Percentiles rank a stretch among this genome's conserved stretches.
phyloP scores from a whole-genome alignment of 2,113 vertebrate genomes.

The Microcebus lehilahytsara region DNA sequence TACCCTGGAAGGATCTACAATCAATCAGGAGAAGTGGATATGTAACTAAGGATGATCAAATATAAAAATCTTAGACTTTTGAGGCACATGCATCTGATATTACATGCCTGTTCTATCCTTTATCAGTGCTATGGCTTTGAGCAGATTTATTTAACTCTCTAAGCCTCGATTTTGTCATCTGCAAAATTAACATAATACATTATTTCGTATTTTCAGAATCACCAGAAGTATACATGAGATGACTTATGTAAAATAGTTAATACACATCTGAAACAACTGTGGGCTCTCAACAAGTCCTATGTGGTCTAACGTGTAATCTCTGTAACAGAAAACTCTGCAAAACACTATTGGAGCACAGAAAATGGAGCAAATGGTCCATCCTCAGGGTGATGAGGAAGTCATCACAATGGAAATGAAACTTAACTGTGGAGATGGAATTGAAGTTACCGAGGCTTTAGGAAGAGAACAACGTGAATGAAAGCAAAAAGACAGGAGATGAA shows the following conservation, averaged over 20 bases:
- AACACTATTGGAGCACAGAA: not conserved
- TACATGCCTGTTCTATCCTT: not conserved
- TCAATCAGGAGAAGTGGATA: not conserved
- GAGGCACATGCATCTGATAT: not conserved
- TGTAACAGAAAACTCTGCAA: not conserved
- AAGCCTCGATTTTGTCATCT: not conserved
- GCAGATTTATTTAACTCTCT: not conserved
- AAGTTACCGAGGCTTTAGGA: not conserved
- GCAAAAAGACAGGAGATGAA: not conserved
- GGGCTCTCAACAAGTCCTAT: not conserved
- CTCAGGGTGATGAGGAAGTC: not conserved
- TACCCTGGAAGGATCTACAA: not conserved
- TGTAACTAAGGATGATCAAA: not conserved
- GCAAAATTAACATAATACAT: not conserved
- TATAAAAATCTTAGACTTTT: not conserved
- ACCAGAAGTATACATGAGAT: not conserved
- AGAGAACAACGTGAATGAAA: not conserved
- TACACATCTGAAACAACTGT: not conserved
- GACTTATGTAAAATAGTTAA: not conserved
- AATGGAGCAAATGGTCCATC: not conserved
- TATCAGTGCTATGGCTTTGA: not conserved
- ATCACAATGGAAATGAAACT: not conserved
- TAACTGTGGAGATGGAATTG: not conserved
- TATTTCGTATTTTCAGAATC: not conserved
- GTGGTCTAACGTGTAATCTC: not conserved